Percentiles rank a stretch among this genome's conserved stretches.
Conservation (phyloP, 1,140 invertebrate genomes). For the Tetranychus cinnabarinus region DNA sequence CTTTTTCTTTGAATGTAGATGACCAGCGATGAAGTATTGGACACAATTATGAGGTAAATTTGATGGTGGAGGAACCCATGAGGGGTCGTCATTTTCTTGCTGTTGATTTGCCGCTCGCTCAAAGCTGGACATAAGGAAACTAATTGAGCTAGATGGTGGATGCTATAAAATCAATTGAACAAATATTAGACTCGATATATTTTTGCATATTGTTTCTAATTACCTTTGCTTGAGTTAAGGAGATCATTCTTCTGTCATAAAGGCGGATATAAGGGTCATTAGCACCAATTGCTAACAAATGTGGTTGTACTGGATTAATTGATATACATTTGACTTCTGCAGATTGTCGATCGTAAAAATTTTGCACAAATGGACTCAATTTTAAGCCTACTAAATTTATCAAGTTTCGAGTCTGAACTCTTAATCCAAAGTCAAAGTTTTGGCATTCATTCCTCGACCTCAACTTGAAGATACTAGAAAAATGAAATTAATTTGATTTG, state of each 20-base stretch:
- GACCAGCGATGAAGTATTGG: constrained; percentile 30
- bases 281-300: constrained; percentile 74
- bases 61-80: background rate
- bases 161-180: too few relatives aligned
- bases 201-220: background rate
- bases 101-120: too few relatives aligned
- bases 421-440: too few relatives aligned
- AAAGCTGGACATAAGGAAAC: too few relatives aligned
- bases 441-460: too few relatives aligned
- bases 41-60: constrained; percentile 2
- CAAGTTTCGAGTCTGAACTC: too few relatives aligned
- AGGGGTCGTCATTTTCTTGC: background rate
- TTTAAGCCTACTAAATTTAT: too few relatives aligned
- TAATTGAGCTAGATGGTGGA: background rate
- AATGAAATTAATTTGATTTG: too few relatives aligned
- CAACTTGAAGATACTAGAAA: too few relatives aligned
- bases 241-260: constrained; percentile 79
- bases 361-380: too few relatives aligned
- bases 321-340: constrained; percentile 75
- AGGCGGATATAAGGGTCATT: constrained; percentile 77
- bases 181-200: background rate
- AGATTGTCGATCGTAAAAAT: constrained; percentile 33
- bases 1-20: constrained; percentile 35
- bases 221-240: constrained; percentile 13
- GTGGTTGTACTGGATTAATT: constrained; percentile 56